Evolutionary conservation across 1,140 invertebrate genomes (phyloP), one percentile per base, ranked within the genome.

Genomic region (Platorchestia sp.): DNA sequence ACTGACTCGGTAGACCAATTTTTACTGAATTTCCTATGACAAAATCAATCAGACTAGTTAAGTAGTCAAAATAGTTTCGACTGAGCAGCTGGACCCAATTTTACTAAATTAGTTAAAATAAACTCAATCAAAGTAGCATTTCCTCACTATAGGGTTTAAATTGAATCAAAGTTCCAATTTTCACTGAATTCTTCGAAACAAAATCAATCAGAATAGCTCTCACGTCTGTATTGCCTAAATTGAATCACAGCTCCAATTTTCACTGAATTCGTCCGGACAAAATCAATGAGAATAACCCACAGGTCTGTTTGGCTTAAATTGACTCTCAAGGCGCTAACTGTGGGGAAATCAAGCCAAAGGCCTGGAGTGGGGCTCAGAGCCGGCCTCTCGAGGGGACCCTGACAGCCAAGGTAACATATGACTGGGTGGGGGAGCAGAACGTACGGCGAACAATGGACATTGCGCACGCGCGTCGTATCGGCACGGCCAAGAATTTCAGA

Each of bases 401-500:
- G 91, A 47, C 91, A 93, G 91, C 19, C 19, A 47, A 44, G 91
- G 91, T 93, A 93, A 93, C 91, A 36, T 93, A 93, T 47, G 91
- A 47, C 91, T 44, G 45, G 44, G 91, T 47, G 91, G 91, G 91
- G 91, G 42, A 91, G 22, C 43, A 47, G 36, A 44, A 93, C 91
- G 1, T 10, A 93, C n/a, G 44, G 14, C 44, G 44, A 93, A 93
- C 91, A 93, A 93, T 93, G 45, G 91, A 44, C 91, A 93, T 93
- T 93, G 91, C 91, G 91, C 91, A 93, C 91, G 91, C 91, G 91
- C 91, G 91, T 10, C 10, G 91, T 93, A 47, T 47, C 91, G 91
- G 36, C 40, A 19, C 87, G 41, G 42, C 91, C 87, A 89, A 89
- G 87, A 93, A 93, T 93, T 93, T 93, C 91, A 93, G 45, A 44